Percentiles rank a stretch among this genome's conserved stretches.
Evolutionary conservation across 2,113 vertebrate genomes (phyloP).

Genomic region (Phainopepla nitens): DNA sequence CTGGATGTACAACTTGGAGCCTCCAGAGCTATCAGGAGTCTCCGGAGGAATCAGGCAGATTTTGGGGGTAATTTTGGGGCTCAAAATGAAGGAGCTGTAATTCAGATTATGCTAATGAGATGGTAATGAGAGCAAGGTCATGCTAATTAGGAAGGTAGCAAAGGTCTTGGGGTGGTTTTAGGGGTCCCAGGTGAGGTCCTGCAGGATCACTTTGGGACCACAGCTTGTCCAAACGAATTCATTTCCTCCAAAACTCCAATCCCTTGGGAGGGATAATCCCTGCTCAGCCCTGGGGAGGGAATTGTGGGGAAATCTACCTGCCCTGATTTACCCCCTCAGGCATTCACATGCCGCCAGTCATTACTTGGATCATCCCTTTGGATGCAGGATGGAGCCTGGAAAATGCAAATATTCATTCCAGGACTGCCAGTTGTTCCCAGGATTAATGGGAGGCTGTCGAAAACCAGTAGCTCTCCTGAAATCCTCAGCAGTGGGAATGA

Average conservation of each 20-base stretch:
- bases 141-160: no score
- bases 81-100: no score
- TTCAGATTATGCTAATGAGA: no score
- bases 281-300: constrained; percentile 69
- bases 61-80: no score
- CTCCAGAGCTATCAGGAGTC: no score
- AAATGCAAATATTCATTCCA: not conserved
- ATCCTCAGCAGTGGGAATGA: not conserved
- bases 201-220: constrained; percentile 61
- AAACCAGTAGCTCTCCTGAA: not conserved
- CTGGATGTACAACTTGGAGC: no score
- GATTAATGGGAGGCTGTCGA: not conserved
- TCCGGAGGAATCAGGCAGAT: no score
- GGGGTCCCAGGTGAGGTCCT: not conserved
- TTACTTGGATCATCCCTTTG: not conserved
- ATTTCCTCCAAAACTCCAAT: constrained; percentile 71
- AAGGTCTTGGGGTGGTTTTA: no score
- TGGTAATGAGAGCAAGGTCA: no score
- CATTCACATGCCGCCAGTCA: constrained; percentile 50
- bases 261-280: constrained; percentile 23
- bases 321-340: constrained; percentile 48
- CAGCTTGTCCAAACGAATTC: constrained; percentile 75
- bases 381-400: no score
- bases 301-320: constrained; percentile 29
- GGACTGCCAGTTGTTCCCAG: not conserved